phyloP scores from a whole-genome alignment of 2,113 vertebrate genomes.

The Dasyornis broadbenti region DNA sequence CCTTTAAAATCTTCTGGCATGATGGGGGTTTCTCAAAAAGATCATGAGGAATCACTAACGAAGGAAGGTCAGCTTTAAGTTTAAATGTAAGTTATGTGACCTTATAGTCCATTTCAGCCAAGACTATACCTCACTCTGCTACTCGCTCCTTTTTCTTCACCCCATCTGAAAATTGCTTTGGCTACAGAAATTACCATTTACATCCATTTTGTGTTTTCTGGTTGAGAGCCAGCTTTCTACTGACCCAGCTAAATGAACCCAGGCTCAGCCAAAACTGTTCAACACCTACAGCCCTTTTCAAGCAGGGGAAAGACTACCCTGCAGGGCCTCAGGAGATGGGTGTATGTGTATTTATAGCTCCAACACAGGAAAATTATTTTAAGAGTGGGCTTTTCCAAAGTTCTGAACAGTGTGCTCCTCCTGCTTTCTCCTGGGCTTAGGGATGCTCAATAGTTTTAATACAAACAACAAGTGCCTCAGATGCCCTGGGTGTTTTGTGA shows the following conservation, averaged over 20 bases:
- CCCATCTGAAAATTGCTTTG: not conserved
- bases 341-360: not conserved
- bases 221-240: not conserved
- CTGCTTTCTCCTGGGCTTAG: not conserved
- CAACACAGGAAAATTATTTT: not conserved
- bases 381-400: not conserved
- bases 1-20: not conserved
- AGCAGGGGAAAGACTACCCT: not conserved
- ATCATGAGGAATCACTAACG: not conserved
- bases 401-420: not conserved
- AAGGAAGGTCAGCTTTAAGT: not conserved
- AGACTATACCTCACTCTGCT: not conserved
- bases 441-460: not conserved
- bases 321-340: not conserved
- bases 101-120: not conserved
- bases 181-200: not conserved
- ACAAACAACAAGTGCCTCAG: not conserved
- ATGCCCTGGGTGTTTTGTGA: not conserved
- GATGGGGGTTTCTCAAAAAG: not conserved
- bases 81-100: not conserved
- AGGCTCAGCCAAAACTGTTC: not conserved
- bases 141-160: not conserved
- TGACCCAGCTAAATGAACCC: not conserved
- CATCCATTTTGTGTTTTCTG: not conserved
- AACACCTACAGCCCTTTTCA: not conserved